phyloP scores from a whole-genome alignment of 2,797 vertebrate species.

The Sebastiscus tertius region DNA sequence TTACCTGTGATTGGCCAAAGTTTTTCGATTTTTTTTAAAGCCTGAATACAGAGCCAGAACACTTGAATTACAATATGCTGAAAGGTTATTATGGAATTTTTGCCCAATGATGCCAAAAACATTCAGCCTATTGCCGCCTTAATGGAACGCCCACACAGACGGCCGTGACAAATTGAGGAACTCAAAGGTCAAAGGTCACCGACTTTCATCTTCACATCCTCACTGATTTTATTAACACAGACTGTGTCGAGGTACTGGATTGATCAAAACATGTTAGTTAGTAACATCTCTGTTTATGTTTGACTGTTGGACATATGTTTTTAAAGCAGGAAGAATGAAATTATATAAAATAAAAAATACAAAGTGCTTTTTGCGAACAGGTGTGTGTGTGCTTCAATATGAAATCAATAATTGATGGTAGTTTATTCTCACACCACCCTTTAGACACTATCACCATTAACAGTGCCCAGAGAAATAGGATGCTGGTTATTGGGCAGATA shows the following conservation, averaged over 20 bases:
- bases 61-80: no score
- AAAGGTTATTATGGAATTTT: no score
- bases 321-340: not conserved
- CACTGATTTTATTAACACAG: not conserved
- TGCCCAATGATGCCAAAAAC: no score
- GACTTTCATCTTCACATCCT: not conserved
- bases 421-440: not conserved
- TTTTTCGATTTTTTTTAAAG: no score
- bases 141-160: no score
- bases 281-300: not conserved
- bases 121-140: no score
- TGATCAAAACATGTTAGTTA: not conserved
- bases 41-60: no score
- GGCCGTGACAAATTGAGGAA: not conserved
- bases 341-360: not conserved
- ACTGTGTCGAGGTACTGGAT: not conserved
- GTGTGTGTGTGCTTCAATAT: not conserved
- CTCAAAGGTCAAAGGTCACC: slow-evolving; percentile 10
- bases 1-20: no score
- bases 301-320: not conserved
- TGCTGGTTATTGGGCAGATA: not conserved
- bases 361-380: not conserved
- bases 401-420: not conserved
- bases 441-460: not conserved
- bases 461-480: not conserved